Percentiles rank a stretch among this genome's conserved stretches.
These are phyloP conservation scores for Heliconius eleuchia DNA, from an alignment of 1,140 invertebrate species.

Conservation along the genomic window DNA sequence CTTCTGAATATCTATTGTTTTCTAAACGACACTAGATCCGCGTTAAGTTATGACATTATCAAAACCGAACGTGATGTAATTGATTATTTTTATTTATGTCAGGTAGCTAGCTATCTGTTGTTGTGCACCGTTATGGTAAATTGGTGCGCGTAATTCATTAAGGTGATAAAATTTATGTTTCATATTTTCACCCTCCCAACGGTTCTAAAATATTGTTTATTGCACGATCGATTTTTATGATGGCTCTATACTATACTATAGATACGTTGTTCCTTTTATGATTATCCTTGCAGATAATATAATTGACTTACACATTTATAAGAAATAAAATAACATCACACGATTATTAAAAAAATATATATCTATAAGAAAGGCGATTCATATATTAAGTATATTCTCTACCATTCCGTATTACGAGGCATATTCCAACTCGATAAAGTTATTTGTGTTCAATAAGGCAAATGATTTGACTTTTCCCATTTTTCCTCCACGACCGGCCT, in stretches of 20 bases:
- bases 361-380: constrained; percentile 3
- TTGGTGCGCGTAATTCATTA: constrained; percentile 48
- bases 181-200: constrained; percentile 38
- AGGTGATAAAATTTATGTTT: constrained; percentile 42
- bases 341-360: neutral
- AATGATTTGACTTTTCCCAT: constrained; percentile 78
- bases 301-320: neutral
- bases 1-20: neutral
- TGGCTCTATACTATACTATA: neutral
- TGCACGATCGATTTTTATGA: neutral
- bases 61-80: constrained; percentile 56
- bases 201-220: constrained; percentile 20
- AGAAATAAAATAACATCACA: neutral
- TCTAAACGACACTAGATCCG: neutral
- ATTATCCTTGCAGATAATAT: neutral
- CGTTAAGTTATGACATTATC: constrained; percentile 59
- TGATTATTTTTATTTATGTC: constrained; percentile 60
- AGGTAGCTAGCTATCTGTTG: constrained; percentile 40
- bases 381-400: constrained; percentile 20
- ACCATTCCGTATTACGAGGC: constrained; percentile 46
- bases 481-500: constrained; percentile 68
- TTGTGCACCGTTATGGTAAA: constrained; percentile 43
- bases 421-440: constrained; percentile 72
- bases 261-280: neutral
- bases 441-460: constrained; percentile 78